A percentile compares a stretch with the other conserved stretches of the same genome.
Evolutionary conservation across 2,113 vertebrate species (phyloP).

Genomic region (Pseudonaja textilis): DNA sequence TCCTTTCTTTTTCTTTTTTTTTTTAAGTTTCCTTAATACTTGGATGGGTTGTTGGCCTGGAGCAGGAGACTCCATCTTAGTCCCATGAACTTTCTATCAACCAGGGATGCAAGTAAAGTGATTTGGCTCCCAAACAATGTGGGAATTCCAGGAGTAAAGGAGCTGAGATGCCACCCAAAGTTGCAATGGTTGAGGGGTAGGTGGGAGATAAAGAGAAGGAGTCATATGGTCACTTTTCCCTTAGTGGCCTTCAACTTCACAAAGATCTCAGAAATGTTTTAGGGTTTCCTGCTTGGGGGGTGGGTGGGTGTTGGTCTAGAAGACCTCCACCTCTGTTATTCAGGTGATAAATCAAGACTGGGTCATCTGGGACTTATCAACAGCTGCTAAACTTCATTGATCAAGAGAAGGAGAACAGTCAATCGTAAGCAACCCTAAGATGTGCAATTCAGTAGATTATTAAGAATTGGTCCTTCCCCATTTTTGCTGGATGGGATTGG

Average conservation of each 20-base stretch:
- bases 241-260: not conserved
- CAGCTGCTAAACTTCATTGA: not conserved
- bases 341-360: no score
- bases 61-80: constrained; percentile 17
- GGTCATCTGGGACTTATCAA: not conserved
- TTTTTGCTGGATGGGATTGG: not conserved
- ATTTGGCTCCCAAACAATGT: not conserved
- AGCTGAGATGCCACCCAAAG: not conserved
- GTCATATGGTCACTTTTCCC: not conserved
- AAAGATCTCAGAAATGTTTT: not conserved
- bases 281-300: no score
- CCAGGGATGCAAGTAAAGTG: not conserved
- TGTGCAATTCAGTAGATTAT: not conserved
- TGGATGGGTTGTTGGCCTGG: not conserved
- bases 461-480: not conserved
- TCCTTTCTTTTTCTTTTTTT: constrained; percentile 14
- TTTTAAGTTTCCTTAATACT: not conserved
- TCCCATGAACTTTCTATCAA: not conserved
- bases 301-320: no score
- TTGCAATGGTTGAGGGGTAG: not conserved
- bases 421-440: not conserved
- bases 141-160: not conserved
- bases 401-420: not conserved
- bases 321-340: no score
- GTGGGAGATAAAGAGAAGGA: not conserved